Evolutionary conservation across 2,888 invertebrate species (phyloP).

Genomic region (Reticulitermes lucifugus): DNA sequence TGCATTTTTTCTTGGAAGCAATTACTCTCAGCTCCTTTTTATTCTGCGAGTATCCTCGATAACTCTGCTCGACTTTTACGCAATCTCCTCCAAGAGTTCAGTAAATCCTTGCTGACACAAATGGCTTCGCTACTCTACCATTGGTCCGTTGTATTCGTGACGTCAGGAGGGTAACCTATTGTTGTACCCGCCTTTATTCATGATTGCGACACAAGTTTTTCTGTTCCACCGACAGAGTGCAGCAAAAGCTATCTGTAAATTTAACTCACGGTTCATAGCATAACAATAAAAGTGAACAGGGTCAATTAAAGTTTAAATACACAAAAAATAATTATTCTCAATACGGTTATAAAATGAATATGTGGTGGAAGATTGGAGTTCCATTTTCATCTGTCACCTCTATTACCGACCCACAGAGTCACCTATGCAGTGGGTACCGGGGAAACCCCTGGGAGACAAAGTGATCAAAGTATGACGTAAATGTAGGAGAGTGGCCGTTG

Average conservation of each 20-base stretch:
- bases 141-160: constrained; percentile 40
- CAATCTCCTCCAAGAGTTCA: constrained; percentile 35
- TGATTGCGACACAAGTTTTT: constrained; percentile 11
- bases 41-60: constrained; percentile 34
- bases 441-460: too few relatives aligned
- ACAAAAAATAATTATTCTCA: too few relatives aligned
- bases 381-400: too few relatives aligned
- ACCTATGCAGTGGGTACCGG: too few relatives aligned
- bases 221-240: constrained; percentile 28
- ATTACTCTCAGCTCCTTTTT: constrained; percentile 32
- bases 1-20: constrained; percentile 26
- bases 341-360: too few relatives aligned
- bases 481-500: too few relatives aligned
- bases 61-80: constrained; percentile 41
- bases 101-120: constrained; percentile 35
- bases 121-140: constrained; percentile 34
- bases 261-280: background rate
- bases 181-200: constrained; percentile 48
- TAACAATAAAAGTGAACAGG: background rate
- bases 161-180: constrained; percentile 43
- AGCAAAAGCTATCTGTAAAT: constrained; percentile 13
- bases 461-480: too few relatives aligned
- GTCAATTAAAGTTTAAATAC: too few relatives aligned
- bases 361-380: too few relatives aligned
- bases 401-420: too few relatives aligned